Conservation (phyloP, 2,888 invertebrate species). For the Tetramorium bicarinatum region DNA sequence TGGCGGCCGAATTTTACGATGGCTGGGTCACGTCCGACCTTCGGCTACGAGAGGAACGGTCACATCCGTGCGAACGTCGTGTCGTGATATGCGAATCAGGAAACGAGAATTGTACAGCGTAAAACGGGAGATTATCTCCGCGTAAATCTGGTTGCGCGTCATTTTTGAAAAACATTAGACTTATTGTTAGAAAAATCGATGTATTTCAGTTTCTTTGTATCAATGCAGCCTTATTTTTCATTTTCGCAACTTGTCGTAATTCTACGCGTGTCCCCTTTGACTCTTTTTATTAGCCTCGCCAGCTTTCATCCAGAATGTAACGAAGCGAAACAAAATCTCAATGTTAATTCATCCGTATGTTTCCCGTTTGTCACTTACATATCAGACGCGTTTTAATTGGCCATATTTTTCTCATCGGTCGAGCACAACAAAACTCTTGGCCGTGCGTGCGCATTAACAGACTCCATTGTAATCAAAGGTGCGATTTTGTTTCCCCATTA, state of each 20-base stretch:
- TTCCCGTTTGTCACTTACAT: conserved; percentile 35
- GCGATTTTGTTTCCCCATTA: conserved; percentile 69
- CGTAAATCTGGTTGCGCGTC: conserved; percentile 29
- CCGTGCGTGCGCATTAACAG: conserved; percentile 41
- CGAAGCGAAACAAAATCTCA: not conserved
- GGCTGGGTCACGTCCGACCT: conserved; percentile 61
- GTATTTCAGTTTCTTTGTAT: not conserved
- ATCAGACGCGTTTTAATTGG: conserved; percentile 36
- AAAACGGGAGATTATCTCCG: conserved; percentile 47
- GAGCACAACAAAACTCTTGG: conserved; percentile 39
- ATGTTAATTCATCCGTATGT: conserved; percentile 24
- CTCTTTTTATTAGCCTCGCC: not conserved
- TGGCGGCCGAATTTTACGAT: conserved; percentile 67
- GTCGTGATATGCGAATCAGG: conserved; percentile 45
- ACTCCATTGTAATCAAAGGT: conserved; percentile 58
- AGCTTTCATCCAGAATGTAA: not conserved
- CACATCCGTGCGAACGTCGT: conserved; percentile 53
- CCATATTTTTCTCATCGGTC: conserved; percentile 42
- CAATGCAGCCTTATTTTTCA: not conserved
- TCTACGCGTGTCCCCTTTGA: not conserved
- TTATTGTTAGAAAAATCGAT: not conserved
- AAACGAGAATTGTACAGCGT: conserved; percentile 38
- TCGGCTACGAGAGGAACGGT: conserved; percentile 34
- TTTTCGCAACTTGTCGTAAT: not conserved
- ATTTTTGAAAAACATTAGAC: conserved; percentile 13